Conservation (phyloP, 2,888 invertebrate genomes). For the Sphinx pinastri region DNA sequence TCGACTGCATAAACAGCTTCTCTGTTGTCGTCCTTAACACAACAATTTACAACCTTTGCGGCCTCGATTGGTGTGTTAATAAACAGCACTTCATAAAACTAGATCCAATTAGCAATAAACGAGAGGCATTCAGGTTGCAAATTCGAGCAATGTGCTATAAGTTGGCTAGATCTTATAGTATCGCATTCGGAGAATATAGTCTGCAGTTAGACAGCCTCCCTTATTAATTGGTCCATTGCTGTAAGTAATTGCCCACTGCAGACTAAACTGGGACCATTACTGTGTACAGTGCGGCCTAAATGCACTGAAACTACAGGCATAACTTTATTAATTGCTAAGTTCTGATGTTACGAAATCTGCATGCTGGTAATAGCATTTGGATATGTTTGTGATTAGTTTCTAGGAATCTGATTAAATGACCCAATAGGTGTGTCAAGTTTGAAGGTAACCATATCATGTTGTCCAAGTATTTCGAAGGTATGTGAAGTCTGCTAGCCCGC, state of each 20-base stretch:
- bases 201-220: slow-evolving; percentile 50
- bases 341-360: slow-evolving; percentile 22
- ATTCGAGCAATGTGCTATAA: slow-evolving; percentile 29
- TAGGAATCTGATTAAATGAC: neutral
- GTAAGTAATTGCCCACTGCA: slow-evolving; percentile 59
- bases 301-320: slow-evolving; percentile 47
- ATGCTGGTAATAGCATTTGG: slow-evolving; percentile 13
- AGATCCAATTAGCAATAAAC: neutral
- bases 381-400: slow-evolving; percentile 9
- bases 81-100: neutral
- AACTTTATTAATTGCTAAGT: slow-evolving; percentile 52
- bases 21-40: too few species aligned
- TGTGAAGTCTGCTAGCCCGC: too few species aligned
- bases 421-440: too few species aligned
- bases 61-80: neutral
- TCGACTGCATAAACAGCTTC: too few species aligned
- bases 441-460: too few species aligned
- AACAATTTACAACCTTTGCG: too few species aligned
- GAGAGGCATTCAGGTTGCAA: neutral
- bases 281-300: slow-evolving; percentile 44
- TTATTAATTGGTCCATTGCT: slow-evolving; percentile 62
- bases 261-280: slow-evolving; percentile 55
- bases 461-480: too few species aligned
- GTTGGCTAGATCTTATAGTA: slow-evolving; percentile 39
- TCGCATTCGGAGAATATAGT: slow-evolving; percentile 45